A percentile compares a stretch with the other conserved stretches of the same genome.
Conservation (phyloP, 2,888 invertebrate species). For the Drosophila fungiperda region DNA sequence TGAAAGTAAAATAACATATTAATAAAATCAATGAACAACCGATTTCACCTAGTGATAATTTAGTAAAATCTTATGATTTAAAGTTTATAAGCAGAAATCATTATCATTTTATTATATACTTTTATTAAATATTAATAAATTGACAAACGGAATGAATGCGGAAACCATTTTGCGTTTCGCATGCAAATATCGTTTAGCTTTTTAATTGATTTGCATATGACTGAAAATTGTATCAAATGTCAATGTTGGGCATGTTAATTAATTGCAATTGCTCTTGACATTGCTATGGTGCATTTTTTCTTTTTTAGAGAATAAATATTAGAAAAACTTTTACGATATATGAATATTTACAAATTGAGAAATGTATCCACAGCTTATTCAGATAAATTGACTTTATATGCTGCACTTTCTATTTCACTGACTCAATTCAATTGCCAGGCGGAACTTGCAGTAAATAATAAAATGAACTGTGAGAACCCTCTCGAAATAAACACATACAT, state of each 20-base stretch:
- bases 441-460: constrained; percentile 43
- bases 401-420: constrained; percentile 63
- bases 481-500: constrained; percentile 10
- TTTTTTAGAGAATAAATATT: constrained; percentile 1
- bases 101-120: neutral
- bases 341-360: neutral
- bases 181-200: constrained; percentile 18
- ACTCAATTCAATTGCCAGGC: constrained; percentile 32
- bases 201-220: constrained; percentile 45
- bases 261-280: constrained; percentile 68
- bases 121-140: neutral
- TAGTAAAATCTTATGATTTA: neutral
- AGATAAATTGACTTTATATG: neutral
- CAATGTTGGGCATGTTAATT: constrained; percentile 50
- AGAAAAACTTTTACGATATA: neutral
- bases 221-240: constrained; percentile 54
- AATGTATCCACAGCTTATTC: neutral
- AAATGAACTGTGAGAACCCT: constrained; percentile 21
- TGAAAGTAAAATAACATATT: neutral
- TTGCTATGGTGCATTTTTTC: constrained; percentile 42
- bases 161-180: constrained; percentile 31
- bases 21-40: neutral
- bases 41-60: neutral
- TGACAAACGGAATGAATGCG: constrained; percentile 18
- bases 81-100: neutral